phyloP scores from a whole-genome alignment of 2,113 vertebrate species.

The Grantiella picta region DNA sequence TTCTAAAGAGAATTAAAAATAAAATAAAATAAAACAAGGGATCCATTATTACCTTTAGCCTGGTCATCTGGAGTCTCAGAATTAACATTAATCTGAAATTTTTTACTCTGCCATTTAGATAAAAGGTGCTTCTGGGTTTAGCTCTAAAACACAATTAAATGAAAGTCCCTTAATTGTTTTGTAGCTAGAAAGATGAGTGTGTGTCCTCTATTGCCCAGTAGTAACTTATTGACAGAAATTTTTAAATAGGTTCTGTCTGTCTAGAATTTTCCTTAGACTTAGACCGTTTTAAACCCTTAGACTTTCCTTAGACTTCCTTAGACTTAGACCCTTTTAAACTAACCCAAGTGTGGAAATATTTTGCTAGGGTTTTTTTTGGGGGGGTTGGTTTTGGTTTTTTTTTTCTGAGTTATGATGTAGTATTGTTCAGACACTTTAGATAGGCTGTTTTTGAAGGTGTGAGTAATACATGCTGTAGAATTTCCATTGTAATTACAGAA shows the following conservation, averaged over 20 bases:
- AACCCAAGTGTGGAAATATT: not conserved
- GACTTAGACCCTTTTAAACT: not conserved
- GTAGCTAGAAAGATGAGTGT: not conserved
- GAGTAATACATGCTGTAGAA: not conserved
- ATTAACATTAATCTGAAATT: not conserved
- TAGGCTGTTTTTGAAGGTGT: not conserved
- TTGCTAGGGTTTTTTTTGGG: too few species aligned
- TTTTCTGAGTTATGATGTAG: not conserved
- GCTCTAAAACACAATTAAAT: not conserved
- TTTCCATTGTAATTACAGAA: not conserved
- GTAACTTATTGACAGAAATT: not conserved
- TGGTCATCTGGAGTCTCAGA: not conserved
- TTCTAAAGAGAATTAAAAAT: not conserved
- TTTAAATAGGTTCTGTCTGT: not conserved
- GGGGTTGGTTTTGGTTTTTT: not conserved
- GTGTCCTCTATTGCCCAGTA: not conserved
- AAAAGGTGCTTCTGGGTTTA: not conserved
- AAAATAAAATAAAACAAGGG: not conserved
- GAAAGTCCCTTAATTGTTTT: not conserved
- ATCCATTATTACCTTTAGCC: not conserved
- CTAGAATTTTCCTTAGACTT: not conserved
- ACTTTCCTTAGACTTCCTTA: too few species aligned
- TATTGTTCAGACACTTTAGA: not conserved
- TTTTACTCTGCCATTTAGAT: not conserved
- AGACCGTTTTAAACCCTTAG: not conserved